Evolutionary conservation across 1,140 invertebrate species (phyloP), one percentile per base, ranked within the genome.

Genomic region (Orussus abietinus): DNA sequence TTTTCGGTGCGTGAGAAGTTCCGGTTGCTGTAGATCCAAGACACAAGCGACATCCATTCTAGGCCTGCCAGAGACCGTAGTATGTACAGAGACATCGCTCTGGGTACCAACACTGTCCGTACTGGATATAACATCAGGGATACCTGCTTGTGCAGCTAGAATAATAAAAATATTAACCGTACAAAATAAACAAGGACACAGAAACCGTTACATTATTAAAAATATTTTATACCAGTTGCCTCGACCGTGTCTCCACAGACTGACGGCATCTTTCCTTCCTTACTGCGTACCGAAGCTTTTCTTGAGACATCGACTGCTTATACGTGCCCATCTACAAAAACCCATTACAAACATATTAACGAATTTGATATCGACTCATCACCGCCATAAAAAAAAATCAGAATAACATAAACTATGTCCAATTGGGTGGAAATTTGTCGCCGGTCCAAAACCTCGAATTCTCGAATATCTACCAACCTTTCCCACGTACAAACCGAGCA

Each of bases 21-120:
- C 80, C 11, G 77, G 68, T 63, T 85, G 81, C 55, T 84, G 80
- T 17, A 90, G 72, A 73, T 95, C 92, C 50, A 95, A 79, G 34
- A 96, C 85, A 78, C 89, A 92, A 39, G 88, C 92, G 31, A 96
- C 88, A 69, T 94, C 91, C 87, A 95, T 94, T 47, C 78, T 79
- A 26, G 81, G 77, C 49, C 80, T 76, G 14, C 75, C 72, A 11
- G 75, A 61, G 49, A 82, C 74, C 2, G 80, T 75, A 5, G 82
- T 84, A 32, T 81, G 75, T 33, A 77, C 80, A 3, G 85, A 86
- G 33, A 81, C 74, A 72, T 87, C 85, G 41, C 79, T 81, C 31
- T 78, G 75, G 19, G 84, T 86, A 36, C 84, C 83, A 51, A 86
- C 66, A 69, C 84, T 87, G 47, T 87, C 85, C 41, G 83, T 85